These are phyloP conservation scores for Meloidogyne floridensis DNA, from an alignment of 1,140 invertebrate species.

Conservation along the genomic window DNA sequence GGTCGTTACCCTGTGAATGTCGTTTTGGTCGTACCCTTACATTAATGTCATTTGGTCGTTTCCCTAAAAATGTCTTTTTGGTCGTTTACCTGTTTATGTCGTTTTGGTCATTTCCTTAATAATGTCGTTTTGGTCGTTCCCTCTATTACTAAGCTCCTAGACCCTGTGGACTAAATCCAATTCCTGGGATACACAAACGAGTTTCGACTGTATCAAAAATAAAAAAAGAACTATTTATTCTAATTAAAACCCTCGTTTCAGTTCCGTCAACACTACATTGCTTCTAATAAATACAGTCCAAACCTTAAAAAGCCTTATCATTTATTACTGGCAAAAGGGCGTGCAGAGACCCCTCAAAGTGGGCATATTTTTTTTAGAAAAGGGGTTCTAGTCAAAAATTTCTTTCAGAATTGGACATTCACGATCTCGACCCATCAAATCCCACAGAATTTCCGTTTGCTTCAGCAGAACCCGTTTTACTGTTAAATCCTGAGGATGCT, in stretches of 20 bases:
- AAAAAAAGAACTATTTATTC: background rate
- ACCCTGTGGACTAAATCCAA: too few species aligned
- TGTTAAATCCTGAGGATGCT: background rate
- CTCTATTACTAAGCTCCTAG: too few species aligned
- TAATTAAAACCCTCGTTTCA: background rate
- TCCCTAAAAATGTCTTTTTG: too few species aligned
- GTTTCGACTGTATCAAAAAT: too few species aligned
- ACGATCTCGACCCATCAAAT: background rate
- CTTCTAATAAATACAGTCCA: slow-evolving; percentile 5
- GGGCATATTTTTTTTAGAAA: background rate
- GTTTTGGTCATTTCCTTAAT: too few species aligned
- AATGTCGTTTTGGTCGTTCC: too few species aligned
- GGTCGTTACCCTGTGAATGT: too few species aligned
- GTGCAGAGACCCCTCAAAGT: background rate
- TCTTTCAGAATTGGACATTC: background rate
- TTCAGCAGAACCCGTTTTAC: background rate
- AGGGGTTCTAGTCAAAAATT: background rate
- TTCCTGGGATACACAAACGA: too few species aligned
- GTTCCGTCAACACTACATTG: slow-evolving; percentile 24
- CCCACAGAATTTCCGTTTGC: background rate
- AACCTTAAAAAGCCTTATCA: slow-evolving; percentile 18
- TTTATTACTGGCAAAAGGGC: slow-evolving; percentile 14
- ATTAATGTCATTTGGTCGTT: too few species aligned
- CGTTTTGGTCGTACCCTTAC: too few species aligned
- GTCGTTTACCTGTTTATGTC: too few species aligned